phyloP scores from a whole-genome alignment of 2,888 invertebrate species.

The Drosophila helvetica region DNA sequence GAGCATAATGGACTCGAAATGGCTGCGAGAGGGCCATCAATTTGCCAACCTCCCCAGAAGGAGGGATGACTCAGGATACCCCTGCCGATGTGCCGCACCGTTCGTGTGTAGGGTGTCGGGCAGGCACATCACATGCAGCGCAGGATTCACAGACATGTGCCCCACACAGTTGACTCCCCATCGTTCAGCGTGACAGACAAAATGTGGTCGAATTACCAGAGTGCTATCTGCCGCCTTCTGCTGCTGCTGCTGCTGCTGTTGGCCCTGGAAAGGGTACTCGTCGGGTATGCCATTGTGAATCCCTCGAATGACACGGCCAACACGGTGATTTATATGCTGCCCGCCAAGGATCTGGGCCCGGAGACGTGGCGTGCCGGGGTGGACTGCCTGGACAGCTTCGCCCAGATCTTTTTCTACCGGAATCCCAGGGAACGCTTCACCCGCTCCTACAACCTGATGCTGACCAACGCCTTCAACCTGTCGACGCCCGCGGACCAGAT shows the following conservation, averaged over 20 bases:
- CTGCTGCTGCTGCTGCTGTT: constrained; percentile 24
- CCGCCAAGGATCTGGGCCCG: constrained; percentile 69
- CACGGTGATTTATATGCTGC: constrained; percentile 73
- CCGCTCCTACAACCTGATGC: constrained; percentile 76
- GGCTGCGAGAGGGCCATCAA: not conserved
- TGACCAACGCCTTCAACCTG: constrained; percentile 78
- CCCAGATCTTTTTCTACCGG: constrained; percentile 70
- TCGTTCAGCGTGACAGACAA: constrained; percentile 35
- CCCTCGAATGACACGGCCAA: constrained; percentile 73
- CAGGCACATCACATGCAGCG: constrained; percentile 5
- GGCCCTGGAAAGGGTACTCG: not conserved
- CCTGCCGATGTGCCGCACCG: not conserved
- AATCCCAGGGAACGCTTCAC: constrained; percentile 63
- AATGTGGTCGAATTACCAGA: constrained; percentile 26
- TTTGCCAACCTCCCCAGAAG: not conserved
- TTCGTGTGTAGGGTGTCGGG: not conserved
- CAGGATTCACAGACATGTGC: constrained; percentile 13
- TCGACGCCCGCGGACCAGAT: constrained; percentile 82
- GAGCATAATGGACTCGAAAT: constrained; percentile 16
- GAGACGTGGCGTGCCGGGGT: constrained; percentile 78
- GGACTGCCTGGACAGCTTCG: constrained; percentile 75
- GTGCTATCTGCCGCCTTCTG: constrained; percentile 12
- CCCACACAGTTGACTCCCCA: constrained; percentile 51
- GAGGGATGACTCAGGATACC: not conserved
- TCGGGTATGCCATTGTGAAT: constrained; percentile 67